A percentile compares a stretch with the other conserved stretches of the same genome.
These are phyloP conservation scores for Dryobates pubescens DNA, from an alignment of 2,797 vertebrate species.

Conservation along the genomic window DNA sequence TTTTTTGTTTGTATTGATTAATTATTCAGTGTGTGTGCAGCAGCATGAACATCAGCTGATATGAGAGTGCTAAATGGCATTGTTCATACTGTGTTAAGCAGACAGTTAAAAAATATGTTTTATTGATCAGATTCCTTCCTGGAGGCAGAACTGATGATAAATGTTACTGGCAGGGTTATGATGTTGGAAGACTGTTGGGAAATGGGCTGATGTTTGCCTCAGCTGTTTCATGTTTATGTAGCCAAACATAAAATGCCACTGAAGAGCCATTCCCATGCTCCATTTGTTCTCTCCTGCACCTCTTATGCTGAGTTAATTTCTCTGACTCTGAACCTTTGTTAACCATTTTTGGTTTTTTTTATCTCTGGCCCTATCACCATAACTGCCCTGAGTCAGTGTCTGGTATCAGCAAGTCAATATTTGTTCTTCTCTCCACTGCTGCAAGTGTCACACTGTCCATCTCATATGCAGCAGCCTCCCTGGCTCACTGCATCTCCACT, in stretches of 20 bases:
- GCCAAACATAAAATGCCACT: not conserved
- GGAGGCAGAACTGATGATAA: constrained; percentile 10
- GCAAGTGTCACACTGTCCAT: not conserved
- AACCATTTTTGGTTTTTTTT: not conserved
- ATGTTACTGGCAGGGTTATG: not conserved
- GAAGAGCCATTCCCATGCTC: not conserved
- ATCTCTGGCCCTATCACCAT: not conserved
- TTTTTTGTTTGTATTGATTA: constrained; percentile 28
- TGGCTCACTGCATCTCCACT: not conserved
- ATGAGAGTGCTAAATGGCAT: constrained; percentile 5
- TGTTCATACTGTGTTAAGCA: constrained; percentile 38
- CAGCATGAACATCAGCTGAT: not conserved
- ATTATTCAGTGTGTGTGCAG: constrained; percentile 19
- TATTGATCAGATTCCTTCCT: constrained; percentile 46
- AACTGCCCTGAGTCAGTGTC: not conserved
- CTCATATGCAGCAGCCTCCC: not conserved
- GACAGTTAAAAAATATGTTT: constrained; percentile 45
- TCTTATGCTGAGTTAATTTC: not conserved
- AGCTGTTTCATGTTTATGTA: not conserved
- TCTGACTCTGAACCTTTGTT: not conserved
- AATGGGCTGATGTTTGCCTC: not conserved
- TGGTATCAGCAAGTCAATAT: not conserved
- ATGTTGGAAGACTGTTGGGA: not conserved
- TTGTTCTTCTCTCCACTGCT: not conserved
- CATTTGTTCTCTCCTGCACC: not conserved